Evolutionary conservation across 1,140 invertebrate genomes (phyloP).

Genomic region (Neodiprion fabricii): DNA sequence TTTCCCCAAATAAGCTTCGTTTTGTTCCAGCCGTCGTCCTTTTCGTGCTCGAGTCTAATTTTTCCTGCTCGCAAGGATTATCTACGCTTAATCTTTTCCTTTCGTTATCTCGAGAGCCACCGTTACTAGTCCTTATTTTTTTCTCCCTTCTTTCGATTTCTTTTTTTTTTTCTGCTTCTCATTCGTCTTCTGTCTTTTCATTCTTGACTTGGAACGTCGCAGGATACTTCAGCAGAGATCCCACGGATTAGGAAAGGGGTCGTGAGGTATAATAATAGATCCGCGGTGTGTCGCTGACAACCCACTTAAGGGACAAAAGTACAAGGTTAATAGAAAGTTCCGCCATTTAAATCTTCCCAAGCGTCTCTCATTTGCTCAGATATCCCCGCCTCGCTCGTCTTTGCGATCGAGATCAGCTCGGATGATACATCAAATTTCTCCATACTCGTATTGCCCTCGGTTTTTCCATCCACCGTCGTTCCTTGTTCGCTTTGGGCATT

Average conservation of each 20-base stretch:
- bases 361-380: neutral
- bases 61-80: no score
- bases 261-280: neutral
- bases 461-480: neutral
- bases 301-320: conserved; percentile 7
- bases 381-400: no score
- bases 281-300: neutral
- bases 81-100: conserved; percentile 34
- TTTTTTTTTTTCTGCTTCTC: neutral
- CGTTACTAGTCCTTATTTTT: neutral
- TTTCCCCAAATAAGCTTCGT: no score
- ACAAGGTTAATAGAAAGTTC: conserved; percentile 7
- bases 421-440: neutral
- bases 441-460: neutral
- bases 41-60: no score
- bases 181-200: neutral
- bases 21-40: no score
- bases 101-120: conserved; percentile 35
- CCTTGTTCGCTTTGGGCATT: no score
- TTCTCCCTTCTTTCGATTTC: conserved; percentile 15
- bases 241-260: neutral
- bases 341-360: neutral
- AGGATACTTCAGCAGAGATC: neutral
- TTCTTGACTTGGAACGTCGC: no score
- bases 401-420: neutral